A percentile compares a stretch with the other conserved stretches of the same genome.
Conservation (phyloP, 2,888 invertebrate species). For the Epistrophe grossulariae region DNA sequence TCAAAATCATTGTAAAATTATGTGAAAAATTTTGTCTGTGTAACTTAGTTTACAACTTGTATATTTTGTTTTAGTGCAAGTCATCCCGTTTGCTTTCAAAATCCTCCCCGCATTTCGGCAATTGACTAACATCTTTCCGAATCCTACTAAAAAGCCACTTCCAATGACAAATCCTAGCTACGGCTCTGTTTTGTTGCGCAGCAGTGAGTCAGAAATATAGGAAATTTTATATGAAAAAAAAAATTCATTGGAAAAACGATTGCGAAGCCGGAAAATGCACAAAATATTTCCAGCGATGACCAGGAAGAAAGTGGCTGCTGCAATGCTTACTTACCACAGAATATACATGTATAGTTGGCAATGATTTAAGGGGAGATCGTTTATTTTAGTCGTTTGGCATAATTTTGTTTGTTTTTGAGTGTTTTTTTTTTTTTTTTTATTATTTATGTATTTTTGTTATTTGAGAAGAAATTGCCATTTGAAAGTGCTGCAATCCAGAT, state of each 20-base stretch:
- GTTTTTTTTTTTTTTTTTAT: conserved; percentile 6
- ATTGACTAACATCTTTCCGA: too few species aligned
- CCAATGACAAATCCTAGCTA: background rate
- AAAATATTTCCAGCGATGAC: conserved; percentile 50
- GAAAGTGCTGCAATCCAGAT: conserved; percentile 18
- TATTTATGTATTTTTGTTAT: conserved; percentile 17
- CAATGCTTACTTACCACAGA: background rate
- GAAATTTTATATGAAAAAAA: conserved; percentile 1
- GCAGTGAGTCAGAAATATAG: conserved; percentile 12
- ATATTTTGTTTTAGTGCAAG: too few species aligned
- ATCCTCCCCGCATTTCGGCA: too few species aligned
- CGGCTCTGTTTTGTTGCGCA: background rate
- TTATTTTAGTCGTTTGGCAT: conserved; percentile 41
- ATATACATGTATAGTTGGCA: background rate
- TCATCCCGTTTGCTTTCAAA: too few species aligned
- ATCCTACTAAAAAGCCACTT: background rate
- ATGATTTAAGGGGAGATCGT: conserved; percentile 55
- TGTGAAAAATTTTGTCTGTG: too few species aligned
- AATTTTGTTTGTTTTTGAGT: conserved; percentile 9
- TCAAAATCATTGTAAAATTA: too few species aligned
- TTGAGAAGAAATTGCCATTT: background rate
- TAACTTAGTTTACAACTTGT: too few species aligned
- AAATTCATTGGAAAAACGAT: conserved; percentile 23
- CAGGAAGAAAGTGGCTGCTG: conserved; percentile 65
- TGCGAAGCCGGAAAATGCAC: conserved; percentile 42